Percentiles rank a stretch among this genome's conserved stretches.
These are phyloP conservation scores for Nibea albiflora DNA, from an alignment of 2,113 vertebrate genomes.

Conservation along the genomic window DNA sequence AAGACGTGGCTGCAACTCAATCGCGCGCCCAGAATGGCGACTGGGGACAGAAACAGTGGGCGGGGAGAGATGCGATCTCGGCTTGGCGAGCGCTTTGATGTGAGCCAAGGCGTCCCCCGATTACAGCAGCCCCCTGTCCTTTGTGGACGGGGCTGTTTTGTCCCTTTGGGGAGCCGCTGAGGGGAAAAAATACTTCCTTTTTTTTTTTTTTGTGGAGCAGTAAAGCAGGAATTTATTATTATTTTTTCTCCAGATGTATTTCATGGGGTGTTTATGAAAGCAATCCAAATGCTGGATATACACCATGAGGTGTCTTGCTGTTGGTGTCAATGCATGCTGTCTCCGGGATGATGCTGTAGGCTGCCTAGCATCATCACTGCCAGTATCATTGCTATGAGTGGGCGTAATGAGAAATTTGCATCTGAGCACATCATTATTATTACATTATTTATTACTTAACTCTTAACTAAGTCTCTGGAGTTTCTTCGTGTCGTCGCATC, in stretches of 20 bases:
- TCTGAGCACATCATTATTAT: conserved; percentile 18
- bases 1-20: conserved; percentile 61
- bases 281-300: conserved; percentile 11
- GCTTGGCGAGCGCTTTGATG: conserved; percentile 59
- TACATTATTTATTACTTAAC: neutral
- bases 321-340: neutral
- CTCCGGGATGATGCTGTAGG: conserved; percentile 38
- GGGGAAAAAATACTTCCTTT: conserved; percentile 1
- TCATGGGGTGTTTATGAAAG: conserved; percentile 16
- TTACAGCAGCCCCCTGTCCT: conserved; percentile 35
- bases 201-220: conserved; percentile 25
- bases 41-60: conserved; percentile 51
- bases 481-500: neutral
- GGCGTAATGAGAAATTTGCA: conserved; percentile 50
- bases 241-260: neutral
- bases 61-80: conserved; percentile 57
- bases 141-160: conserved; percentile 26
- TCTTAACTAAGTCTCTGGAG: neutral
- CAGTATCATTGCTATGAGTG: conserved; percentile 41
- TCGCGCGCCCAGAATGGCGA: conserved; percentile 36
- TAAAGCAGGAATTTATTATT: neutral
- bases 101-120: conserved; percentile 48
- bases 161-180: conserved; percentile 33
- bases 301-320: neutral
- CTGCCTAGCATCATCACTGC: conserved; percentile 21